These are phyloP conservation scores for Coleophora flavipennella DNA, from an alignment of 2,888 invertebrate species.

Conservation along the genomic window DNA sequence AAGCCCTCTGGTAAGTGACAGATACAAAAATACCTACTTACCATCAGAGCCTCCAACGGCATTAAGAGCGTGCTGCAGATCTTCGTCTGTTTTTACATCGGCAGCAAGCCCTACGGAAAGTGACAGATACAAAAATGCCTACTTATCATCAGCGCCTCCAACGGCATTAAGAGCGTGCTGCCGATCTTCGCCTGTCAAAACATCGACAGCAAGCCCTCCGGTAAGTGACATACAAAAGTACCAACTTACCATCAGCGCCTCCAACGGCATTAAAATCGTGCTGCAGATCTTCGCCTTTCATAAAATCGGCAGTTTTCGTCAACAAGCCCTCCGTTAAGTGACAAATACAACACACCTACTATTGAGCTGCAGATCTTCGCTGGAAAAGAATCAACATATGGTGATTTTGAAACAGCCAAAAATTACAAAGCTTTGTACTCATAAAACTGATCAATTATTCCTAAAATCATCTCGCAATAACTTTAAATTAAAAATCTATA, in stretches of 20 bases:
- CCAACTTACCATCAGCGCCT: slow-evolving; percentile 90
- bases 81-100: slow-evolving; percentile 56
- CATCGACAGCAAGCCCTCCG: slow-evolving; percentile 11
- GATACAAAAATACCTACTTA: too few relatives aligned
- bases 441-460: too few relatives aligned
- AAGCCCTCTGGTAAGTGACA: too few relatives aligned
- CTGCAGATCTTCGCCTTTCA: slow-evolving; percentile 74
- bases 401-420: too few relatives aligned
- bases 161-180: slow-evolving; percentile 87
- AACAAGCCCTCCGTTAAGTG: too few relatives aligned
- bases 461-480: too few relatives aligned
- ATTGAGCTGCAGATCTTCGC: slow-evolving; percentile 79
- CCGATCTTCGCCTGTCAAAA: slow-evolving; percentile 70
- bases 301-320: slow-evolving; percentile 28
- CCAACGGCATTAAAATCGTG: slow-evolving; percentile 89
- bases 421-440: too few relatives aligned
- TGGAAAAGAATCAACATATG: too few relatives aligned
- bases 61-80: slow-evolving; percentile 87
- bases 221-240: too few relatives aligned
- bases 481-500: too few relatives aligned
- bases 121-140: too few relatives aligned
- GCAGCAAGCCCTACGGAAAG: slow-evolving; percentile 61
- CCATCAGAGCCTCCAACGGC: slow-evolving; percentile 89
- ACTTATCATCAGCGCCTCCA: slow-evolving; percentile 90
- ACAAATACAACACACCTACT: slow-evolving; percentile 81